phyloP scores from a whole-genome alignment of 2,113 vertebrate species.

The Zapornia atra region DNA sequence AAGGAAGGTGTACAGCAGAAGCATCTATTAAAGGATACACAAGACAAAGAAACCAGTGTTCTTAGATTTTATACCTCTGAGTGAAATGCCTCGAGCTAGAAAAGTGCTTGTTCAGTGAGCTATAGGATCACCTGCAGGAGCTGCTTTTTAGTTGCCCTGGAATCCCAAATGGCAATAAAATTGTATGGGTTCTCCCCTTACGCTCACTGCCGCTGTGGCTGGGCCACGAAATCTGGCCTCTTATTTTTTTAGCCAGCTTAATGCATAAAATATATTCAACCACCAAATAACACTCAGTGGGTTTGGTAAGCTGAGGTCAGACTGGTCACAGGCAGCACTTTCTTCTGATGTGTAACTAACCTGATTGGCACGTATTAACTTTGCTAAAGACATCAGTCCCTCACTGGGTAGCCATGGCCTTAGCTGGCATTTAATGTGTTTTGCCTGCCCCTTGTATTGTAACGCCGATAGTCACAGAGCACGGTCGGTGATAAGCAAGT shows the following conservation, averaged over 20 bases:
- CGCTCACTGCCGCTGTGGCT: background rate
- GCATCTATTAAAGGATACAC: background rate
- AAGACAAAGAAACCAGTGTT: fast-evolving
- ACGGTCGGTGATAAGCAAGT: background rate
- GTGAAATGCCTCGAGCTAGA: background rate
- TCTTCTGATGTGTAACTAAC: background rate
- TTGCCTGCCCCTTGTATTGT: background rate
- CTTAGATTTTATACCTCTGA: background rate
- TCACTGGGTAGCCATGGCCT: background rate
- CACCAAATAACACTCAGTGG: background rate
- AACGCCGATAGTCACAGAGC: fast-evolving
- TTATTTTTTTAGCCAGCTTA: background rate
- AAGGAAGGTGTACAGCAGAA: background rate
- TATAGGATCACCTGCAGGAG: background rate
- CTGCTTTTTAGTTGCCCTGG: background rate
- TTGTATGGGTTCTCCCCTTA: background rate
- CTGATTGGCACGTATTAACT: constrained; percentile 4
- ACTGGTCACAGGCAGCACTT: background rate
- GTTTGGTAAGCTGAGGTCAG: background rate
- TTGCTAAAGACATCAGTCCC: background rate
- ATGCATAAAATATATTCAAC: background rate
- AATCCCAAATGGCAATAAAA: background rate
- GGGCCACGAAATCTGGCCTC: background rate
- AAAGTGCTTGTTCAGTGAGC: background rate
- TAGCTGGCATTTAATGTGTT: background rate